Base-by-base conservation (phyloP, 2,113 vertebrate genomes). In the Sclerurus mexicanus region DNA sequence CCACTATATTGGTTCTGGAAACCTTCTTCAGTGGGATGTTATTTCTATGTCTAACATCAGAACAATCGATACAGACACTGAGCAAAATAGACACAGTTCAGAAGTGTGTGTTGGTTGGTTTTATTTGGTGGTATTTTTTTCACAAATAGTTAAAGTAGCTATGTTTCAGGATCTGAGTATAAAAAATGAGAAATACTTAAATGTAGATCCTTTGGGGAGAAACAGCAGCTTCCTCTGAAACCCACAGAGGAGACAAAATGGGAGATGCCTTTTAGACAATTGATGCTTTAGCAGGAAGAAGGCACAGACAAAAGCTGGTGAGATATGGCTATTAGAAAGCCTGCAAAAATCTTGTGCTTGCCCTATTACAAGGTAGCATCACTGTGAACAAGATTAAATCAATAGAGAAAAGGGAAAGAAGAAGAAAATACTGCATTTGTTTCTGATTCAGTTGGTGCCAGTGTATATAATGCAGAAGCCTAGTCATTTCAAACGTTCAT, bases 331-430 rank as follows among this genome's bases (percentile, higher is more conserved):
- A 77, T 79, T 93, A 89, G 73, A 85, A 73, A 91, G 13, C 30
- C 82, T 66, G 28, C 21, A 91, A 85, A 96, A 90, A 27, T 86
- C 58, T 79, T 74, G 82, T 6, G 21, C 68, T 95, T 92, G 52
- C 40, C 82, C n/a, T 91, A 86, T 87, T 94, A 88, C 25, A 83
- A 90, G 58, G 71, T 76, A 73, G 35, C 7, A 22, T 88, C 59
- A 44, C 18, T 93, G 66, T 88, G 85, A 95, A 93, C 94, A 44
- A 95, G 60, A 87, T 74, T 94, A 88, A 94, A 97, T 95, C 95
- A 88, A 94, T 95, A 40, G 28, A 76, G 44, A 67, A 86, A 87
- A 55, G 27, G 18, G 62, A 91, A 25, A 82, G 33, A 90, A 80
- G 16, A 91, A 95, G 53, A 88, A 75, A 24, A 59, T 55, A n/a